phyloP scores from a whole-genome alignment of 2,113 vertebrate species.

The Jacana jacana region DNA sequence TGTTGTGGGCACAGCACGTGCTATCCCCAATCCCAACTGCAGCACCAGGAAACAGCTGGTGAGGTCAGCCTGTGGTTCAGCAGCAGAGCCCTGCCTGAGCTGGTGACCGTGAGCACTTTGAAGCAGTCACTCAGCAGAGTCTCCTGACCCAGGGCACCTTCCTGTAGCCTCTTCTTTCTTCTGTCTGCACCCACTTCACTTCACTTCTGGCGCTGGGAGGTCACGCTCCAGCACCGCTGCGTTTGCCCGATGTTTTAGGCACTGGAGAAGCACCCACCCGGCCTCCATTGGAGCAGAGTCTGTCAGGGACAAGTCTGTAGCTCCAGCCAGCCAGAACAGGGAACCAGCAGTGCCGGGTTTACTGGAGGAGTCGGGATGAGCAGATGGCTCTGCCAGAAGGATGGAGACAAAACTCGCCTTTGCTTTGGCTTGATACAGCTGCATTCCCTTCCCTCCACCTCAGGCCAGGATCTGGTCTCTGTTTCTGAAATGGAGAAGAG shows the following conservation, averaged over 20 bases:
- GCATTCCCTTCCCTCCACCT: background rate
- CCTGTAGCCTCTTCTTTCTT: background rate
- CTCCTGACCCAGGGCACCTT: background rate
- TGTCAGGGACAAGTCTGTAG: background rate
- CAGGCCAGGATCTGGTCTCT: background rate
- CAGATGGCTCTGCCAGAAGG: background rate
- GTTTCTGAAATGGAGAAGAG: rapidly evolving
- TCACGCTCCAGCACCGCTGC: background rate
- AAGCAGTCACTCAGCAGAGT: background rate
- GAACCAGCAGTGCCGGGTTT: background rate
- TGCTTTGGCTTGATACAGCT: background rate
- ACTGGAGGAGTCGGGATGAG: rapidly evolving
- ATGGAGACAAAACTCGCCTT: background rate
- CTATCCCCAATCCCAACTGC: rapidly evolving
- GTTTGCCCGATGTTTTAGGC: background rate
- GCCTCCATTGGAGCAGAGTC: background rate
- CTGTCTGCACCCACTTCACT: background rate
- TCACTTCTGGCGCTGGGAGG: background rate
- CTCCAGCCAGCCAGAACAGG: background rate
- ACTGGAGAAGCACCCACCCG: background rate
- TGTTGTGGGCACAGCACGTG: background rate
- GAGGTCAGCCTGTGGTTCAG: background rate
- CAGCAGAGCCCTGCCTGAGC: background rate
- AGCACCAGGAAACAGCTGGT: rapidly evolving
- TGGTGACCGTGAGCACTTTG: background rate